Conservation (phyloP, 2,888 invertebrate species). For the Amphipyra tragopoginis region DNA sequence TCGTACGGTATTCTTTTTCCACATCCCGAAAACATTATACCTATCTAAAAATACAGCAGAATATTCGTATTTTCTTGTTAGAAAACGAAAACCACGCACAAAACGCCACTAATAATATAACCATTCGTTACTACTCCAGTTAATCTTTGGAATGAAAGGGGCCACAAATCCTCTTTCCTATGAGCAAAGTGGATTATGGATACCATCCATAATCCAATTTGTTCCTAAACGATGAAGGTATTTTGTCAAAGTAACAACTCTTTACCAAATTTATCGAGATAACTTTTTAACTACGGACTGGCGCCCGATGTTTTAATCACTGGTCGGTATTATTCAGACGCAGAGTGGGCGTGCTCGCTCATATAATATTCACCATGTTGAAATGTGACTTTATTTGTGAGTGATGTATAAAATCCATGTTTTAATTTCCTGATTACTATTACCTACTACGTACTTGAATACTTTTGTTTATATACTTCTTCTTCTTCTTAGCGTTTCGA, state of each 20-base stretch:
- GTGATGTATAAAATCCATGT: neutral
- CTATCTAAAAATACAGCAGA: neutral
- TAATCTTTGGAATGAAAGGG: constrained; percentile 22
- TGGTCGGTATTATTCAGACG: neutral
- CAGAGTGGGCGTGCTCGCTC: neutral
- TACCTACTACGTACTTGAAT: no score
- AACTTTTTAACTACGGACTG: constrained; percentile 6
- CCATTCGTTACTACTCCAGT: constrained; percentile 8
- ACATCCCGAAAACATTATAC: neutral
- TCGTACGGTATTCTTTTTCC: no score
- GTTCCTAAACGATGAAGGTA: constrained; percentile 20
- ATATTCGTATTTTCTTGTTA: neutral
- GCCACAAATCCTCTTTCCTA: constrained; percentile 13
- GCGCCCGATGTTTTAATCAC: neutral
- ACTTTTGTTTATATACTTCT: no score
- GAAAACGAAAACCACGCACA: constrained; percentile 1
- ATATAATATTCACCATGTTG: neutral
- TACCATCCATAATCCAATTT: no score
- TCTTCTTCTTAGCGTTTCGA: no score
- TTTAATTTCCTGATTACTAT: neutral
- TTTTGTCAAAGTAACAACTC: constrained; percentile 14
- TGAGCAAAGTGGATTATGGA: constrained; percentile 26
- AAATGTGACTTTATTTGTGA: neutral
- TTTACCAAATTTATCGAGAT: neutral
- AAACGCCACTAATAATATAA: neutral